Base-by-base conservation (phyloP, 2,888 invertebrate genomes). In the Lasioglossum figueresi region DNA sequence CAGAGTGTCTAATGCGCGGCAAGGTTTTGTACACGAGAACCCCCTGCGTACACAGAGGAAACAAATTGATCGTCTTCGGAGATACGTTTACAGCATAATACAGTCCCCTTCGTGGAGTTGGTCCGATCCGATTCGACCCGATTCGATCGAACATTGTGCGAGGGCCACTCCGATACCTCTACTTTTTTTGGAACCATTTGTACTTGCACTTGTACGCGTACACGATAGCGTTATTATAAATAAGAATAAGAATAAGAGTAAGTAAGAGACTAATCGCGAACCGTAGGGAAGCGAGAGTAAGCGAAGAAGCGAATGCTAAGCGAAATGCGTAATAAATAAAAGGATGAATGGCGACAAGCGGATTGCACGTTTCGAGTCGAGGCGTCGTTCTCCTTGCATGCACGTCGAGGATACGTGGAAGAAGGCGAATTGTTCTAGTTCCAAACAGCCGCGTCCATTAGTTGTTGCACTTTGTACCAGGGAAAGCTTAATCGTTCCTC, bases 401-500 rank as follows among this genome's bases (percentile, higher is more conserved):
- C 45, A 59, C 37, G 66, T 68, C 68, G 23, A 59, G 52, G 43
- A 70, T 70, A 70, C n/a, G 40, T n/a, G 23, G 4, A 12, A 23
- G 23, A 37, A 68, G 40, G 52, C 27, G 40, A n/a, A 74, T n/a
- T 63, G 48, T 70, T 76, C 94, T 95, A 96, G 92, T 97, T 97
- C 97, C 97, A 97, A 93, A 96, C 95, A 93, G 97, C 96, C 88
- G 96, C 96, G 94, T 96, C 95, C 91, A 97, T 96, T 92, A 98
- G 95, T 94, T 97, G 97, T 92, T 96, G 96, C 84, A 97, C 97
- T 95, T 97, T 97, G 94, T 97, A 96, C 97, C 98, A 98, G 79
- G 98, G 98, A 94, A 98, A 97, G 31, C 94, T 90, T 72, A 91
- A 89, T 2, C 84, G 83, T 2, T 83, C 80, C 14, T 83, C 76